Conservation (phyloP, 2,113 vertebrate genomes). For the Acinonyx jubatus region DNA sequence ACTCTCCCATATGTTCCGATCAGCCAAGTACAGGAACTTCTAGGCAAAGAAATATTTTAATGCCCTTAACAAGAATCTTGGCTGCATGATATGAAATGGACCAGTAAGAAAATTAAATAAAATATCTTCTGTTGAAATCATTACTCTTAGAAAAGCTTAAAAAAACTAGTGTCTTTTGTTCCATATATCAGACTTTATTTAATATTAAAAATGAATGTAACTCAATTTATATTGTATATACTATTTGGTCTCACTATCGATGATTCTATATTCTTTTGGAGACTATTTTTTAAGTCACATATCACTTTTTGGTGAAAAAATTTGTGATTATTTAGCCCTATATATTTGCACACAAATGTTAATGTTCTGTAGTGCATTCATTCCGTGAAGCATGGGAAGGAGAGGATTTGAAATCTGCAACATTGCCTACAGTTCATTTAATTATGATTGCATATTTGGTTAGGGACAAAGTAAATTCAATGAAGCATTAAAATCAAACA, state of each 20-base stretch:
- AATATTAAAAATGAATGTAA: not conserved
- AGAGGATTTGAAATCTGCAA: conserved; percentile 71
- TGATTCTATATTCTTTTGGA: not conserved
- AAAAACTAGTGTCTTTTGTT: not conserved
- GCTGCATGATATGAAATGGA: not conserved
- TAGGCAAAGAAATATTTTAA: not conserved
- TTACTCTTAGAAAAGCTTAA: not conserved
- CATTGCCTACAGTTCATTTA: conserved; percentile 60
- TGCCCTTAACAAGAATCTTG: not conserved
- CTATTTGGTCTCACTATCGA: not conserved
- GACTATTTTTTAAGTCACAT: not conserved
- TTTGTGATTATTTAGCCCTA: not conserved
- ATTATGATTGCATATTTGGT: conserved; percentile 76
- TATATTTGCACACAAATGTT: conserved; percentile 41
- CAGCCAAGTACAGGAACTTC: not conserved
- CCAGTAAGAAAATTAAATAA: not conserved
- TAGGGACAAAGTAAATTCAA: conserved; percentile 81
- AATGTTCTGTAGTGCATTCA: conserved; percentile 6
- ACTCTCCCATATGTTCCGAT: not conserved
- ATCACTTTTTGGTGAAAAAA: not conserved
- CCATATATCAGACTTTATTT: not conserved
- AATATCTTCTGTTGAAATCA: not conserved
- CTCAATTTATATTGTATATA: not conserved
- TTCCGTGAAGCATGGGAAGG: not conserved
- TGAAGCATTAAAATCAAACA: conserved; percentile 86